phyloP scores from a whole-genome alignment of 1,140 invertebrate species.

The Trichogramma pretiosum region DNA sequence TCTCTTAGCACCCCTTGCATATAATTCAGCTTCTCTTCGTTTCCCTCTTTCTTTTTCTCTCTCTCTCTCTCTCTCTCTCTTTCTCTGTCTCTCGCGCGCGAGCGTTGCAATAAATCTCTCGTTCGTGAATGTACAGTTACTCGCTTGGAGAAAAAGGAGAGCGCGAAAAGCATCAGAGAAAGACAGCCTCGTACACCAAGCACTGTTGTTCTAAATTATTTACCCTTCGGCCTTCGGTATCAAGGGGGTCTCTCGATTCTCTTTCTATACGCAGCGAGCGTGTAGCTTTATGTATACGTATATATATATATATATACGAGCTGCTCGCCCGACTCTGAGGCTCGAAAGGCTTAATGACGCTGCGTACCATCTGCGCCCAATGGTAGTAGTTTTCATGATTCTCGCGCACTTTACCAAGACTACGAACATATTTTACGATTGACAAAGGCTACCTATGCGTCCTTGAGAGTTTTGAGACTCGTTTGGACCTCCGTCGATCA shows the following conservation, averaged over 20 bases:
- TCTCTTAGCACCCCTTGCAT: too few relatives aligned
- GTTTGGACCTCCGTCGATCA: too few relatives aligned
- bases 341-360: constrained; percentile 19
- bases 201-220: constrained; percentile 16
- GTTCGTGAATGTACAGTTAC: too few relatives aligned
- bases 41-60: too few relatives aligned
- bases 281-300: too few relatives aligned
- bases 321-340: too few relatives aligned
- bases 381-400: constrained; percentile 27
- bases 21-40: too few relatives aligned
- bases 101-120: constrained; percentile 19
- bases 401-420: constrained; percentile 28
- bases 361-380: constrained; percentile 35
- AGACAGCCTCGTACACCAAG: too few relatives aligned
- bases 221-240: neutral
- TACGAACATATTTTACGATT: constrained; percentile 26
- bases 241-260: neutral
- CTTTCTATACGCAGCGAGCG: neutral
- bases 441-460: constrained; percentile 20
- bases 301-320: too few relatives aligned
- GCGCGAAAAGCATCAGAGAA: neutral
- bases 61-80: too few relatives aligned
- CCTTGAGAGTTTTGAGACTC: too few relatives aligned
- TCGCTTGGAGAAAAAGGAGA: neutral
- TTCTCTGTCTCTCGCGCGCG: too few relatives aligned